Evolutionary conservation across 1,140 invertebrate species (phyloP), one percentile per base, ranked within the genome.

Genomic region (Bombus superbus): DNA sequence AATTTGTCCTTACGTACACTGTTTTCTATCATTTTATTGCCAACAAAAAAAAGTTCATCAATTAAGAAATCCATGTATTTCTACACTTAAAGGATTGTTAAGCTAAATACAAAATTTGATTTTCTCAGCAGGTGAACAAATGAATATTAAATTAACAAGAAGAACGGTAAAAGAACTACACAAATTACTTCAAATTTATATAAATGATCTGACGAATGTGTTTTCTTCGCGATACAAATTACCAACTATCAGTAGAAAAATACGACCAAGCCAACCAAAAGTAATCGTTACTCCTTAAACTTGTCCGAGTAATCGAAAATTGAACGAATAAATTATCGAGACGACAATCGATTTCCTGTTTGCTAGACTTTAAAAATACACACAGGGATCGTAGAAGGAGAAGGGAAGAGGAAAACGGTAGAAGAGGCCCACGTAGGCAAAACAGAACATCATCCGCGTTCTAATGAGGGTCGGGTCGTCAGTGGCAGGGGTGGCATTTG

Each of bases 401-500:
- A 18, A 18, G 22, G 22, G 38, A 5, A 68, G 9, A 35, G n/a
- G 2, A 28, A 35, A 28, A 62, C 28, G 59, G 3, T 59, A 28
- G n/a, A 28, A 28, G 13, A 44, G n/a, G 62, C 47, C 15, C 28
- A 28, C 42, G 59, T 62, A 38, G 69, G 83, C 76, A 72, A 79
- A 84, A 62, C 83, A 79, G 76, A 80, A 59, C 66, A 73, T 83
- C 75, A 74, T 79, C 77, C 84, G 68, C 59, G 80, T 84, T 90
- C 78, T 90, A 90, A 90, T 79, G 89, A 90, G 85, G 85, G 88
- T 85, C 81, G 72, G 15, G 32, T 11, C 11, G 69, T n/a, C 47
- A 57, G 57, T 40, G 62, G 74, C 42, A 74, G 80, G 88, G 81
- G 89, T 89, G 88, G 83, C 90, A 90, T 91, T 93, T 88, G 91